phyloP scores from a whole-genome alignment of 2,888 invertebrate genomes.

The Xylota segnis region DNA sequence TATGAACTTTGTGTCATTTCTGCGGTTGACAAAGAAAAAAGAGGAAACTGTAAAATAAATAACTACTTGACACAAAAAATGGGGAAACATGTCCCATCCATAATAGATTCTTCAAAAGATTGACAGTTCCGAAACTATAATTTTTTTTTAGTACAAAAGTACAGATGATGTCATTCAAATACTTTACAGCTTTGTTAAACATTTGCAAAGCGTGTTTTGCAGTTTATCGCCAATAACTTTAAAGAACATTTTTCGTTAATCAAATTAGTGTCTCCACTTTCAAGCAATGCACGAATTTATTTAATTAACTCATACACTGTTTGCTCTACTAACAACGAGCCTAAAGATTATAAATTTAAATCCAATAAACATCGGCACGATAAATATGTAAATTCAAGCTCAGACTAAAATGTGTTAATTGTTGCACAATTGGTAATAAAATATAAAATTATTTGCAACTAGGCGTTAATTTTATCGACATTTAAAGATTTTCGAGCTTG shows the following conservation, averaged over 20 bases:
- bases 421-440: constrained; percentile 9
- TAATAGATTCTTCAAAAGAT: too few species aligned
- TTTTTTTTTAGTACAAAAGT: too few species aligned
- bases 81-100: too few species aligned
- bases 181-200: neutral
- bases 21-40: too few species aligned
- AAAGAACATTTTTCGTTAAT: constrained; percentile 21
- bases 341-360: neutral
- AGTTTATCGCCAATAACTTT: constrained; percentile 5
- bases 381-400: neutral
- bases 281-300: constrained; percentile 1
- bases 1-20: too few species aligned
- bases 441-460: constrained; percentile 8
- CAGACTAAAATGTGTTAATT: constrained; percentile 3
- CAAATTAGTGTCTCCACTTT: constrained; percentile 12
- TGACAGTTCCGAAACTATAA: too few species aligned
- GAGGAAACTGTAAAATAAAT: too few species aligned
- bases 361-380: neutral
- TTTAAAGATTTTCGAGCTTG: neutral
- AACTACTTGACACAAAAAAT: too few species aligned
- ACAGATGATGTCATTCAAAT: neutral
- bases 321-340: constrained; percentile 11
- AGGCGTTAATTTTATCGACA: neutral
- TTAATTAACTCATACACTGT: neutral
- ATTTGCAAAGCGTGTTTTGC: constrained; percentile 10